Evolutionary conservation across 2,113 vertebrate genomes (phyloP).

Genomic region (Harpagus bidentatus): DNA sequence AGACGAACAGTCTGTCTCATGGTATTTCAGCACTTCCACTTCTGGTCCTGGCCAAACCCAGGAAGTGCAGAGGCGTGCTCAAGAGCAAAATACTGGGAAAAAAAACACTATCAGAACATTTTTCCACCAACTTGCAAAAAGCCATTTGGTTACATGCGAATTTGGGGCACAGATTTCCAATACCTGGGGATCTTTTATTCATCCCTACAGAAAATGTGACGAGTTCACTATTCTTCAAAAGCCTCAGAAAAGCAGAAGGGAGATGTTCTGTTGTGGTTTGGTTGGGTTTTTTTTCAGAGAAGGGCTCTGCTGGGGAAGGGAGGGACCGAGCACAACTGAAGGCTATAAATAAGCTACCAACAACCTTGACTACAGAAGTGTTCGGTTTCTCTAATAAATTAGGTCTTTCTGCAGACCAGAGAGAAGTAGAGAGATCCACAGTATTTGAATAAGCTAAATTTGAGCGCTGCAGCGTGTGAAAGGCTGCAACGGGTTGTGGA

Average conservation of each 20-base stretch:
- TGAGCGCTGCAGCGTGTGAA: not conserved
- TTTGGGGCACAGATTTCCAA: not conserved
- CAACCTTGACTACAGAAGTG: not conserved
- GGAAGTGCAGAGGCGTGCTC: slow-evolving; percentile 20
- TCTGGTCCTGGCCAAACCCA: not conserved
- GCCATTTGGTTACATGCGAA: not conserved
- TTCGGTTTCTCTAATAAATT: not conserved
- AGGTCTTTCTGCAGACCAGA: not conserved
- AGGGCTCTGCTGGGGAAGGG: not conserved
- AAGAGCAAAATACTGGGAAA: not conserved
- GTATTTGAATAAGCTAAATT: slow-evolving; percentile 26
- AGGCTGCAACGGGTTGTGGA: slow-evolving; percentile 38
- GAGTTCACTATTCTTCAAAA: not conserved
- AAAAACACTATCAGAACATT: not conserved
- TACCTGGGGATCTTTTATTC: not conserved
- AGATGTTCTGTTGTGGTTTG: not conserved
- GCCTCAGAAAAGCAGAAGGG: not conserved
- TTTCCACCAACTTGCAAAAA: not conserved
- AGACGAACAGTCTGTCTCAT: not conserved
- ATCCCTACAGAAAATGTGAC: not conserved
- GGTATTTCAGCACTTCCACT: slow-evolving; percentile 21
- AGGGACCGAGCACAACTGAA: not conserved
- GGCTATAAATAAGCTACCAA: not conserved
- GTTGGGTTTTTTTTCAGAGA: not conserved
- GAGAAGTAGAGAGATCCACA: not conserved